phyloP scores from a whole-genome alignment of 2,888 invertebrate species.

The Eristalis tenax region DNA sequence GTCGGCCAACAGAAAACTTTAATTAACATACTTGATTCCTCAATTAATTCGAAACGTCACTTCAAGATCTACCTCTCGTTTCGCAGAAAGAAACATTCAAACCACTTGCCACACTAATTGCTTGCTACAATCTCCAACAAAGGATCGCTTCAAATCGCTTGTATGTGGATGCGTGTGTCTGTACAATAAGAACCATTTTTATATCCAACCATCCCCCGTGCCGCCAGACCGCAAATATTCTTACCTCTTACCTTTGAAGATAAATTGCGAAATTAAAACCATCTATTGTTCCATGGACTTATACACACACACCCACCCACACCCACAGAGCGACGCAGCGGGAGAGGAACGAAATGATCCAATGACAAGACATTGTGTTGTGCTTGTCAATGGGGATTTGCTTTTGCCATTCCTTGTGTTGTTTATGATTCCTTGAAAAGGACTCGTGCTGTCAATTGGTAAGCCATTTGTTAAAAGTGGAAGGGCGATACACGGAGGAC shows the following conservation, averaged over 20 bases:
- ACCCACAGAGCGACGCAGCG: neutral
- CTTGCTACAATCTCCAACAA: constrained; percentile 5
- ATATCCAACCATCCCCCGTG: neutral
- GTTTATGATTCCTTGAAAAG: neutral
- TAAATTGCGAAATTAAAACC: constrained; percentile 15
- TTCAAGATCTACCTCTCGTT: constrained; percentile 1
- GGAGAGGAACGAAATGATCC: neutral
- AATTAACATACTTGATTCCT: constrained; percentile 43
- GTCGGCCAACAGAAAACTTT: constrained; percentile 21
- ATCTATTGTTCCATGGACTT: neutral
- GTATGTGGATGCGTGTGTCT: neutral
- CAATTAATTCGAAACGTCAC: constrained; percentile 32
- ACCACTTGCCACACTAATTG: constrained; percentile 32
- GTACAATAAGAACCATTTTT: neutral
- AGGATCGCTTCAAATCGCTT: constrained; percentile 1
- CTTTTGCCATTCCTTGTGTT: neutral
- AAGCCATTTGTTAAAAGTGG: neutral
- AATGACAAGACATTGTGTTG: constrained; percentile 2
- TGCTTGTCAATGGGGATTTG: constrained; percentile 4
- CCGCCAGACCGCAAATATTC: neutral
- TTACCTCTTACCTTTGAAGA: constrained; percentile 10
- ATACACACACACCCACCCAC: neutral
- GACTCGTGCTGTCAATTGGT: constrained; percentile 2
- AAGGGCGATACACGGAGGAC: neutral
- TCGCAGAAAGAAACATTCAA: neutral